A percentile compares a stretch with the other conserved stretches of the same genome.
These are phyloP conservation scores for Agelaius phoeniceus DNA, from an alignment of 2,113 vertebrate genomes.

Conservation along the genomic window DNA sequence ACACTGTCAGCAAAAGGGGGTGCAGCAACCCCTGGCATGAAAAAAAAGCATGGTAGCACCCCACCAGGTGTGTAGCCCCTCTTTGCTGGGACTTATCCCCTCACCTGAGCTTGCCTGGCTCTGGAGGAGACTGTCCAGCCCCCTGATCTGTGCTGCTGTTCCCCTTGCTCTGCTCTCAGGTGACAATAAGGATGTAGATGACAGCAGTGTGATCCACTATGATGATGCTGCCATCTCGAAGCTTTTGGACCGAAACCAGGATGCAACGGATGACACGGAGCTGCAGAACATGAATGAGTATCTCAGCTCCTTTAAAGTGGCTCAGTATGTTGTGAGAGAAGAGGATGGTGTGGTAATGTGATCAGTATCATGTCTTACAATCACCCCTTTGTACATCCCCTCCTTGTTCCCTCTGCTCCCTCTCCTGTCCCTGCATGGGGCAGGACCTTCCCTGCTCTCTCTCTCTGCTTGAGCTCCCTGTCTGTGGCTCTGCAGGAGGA, in stretches of 20 bases:
- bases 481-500: constrained; percentile 82
- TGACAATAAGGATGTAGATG: constrained; percentile 93
- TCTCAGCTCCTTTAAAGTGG: constrained; percentile 99
- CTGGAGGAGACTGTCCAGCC: fast-evolving
- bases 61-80: constrained; percentile 67
- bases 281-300: constrained; percentile 99
- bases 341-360: constrained; percentile 93
- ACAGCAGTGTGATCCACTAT: constrained; percentile 96
- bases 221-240: constrained; percentile 95
- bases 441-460: background rate
- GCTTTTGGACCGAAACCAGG: constrained; percentile 94
- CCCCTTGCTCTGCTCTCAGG: constrained; percentile 60
- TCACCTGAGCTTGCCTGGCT: background rate
- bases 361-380: constrained; percentile 41
- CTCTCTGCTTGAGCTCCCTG: background rate
- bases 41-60: constrained; percentile 74
- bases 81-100: fast-evolving
- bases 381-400: background rate
- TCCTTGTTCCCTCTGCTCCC: background rate
- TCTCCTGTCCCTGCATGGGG: background rate
- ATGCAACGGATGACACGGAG: constrained; percentile 93
- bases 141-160: fast-evolving
- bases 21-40: constrained; percentile 45
- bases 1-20: constrained; percentile 63
- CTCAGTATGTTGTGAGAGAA: constrained; percentile 97